These are phyloP conservation scores for Trachurus trachurus DNA, from an alignment of 2,797 vertebrate species.

Conservation along the genomic window DNA sequence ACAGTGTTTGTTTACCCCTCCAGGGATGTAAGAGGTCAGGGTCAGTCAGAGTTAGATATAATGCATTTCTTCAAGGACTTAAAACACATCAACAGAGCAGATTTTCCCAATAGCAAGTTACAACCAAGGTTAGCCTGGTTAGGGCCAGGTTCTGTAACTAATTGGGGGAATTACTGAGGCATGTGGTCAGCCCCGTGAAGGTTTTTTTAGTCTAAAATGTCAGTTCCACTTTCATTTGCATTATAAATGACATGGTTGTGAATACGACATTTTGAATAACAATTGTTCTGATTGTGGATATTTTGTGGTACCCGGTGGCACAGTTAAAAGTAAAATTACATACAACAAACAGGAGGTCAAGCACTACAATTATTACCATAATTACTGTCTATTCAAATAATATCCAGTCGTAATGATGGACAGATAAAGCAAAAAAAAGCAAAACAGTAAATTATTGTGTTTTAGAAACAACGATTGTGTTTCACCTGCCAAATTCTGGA, in stretches of 20 bases:
- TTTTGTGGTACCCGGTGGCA: no score
- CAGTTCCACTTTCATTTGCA: neutral
- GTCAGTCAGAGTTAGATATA: constrained; percentile 5
- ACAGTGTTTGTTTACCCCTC: constrained; percentile 35
- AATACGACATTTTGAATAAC: neutral
- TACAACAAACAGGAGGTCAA: constrained; percentile 15
- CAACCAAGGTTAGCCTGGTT: constrained; percentile 4
- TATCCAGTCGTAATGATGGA: neutral
- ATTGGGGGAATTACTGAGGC: neutral
- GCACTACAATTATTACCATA: neutral
- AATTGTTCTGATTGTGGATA: neutral
- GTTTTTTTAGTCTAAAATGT: neutral
- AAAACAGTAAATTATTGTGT: no score
- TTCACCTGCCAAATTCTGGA: neutral
- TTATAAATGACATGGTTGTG: neutral
- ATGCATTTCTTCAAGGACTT: constrained; percentile 11
- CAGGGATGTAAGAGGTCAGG: constrained; percentile 25
- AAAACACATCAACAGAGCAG: neutral
- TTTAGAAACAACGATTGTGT: no score
- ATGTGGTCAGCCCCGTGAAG: neutral
- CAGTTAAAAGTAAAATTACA: neutral
- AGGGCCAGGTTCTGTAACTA: neutral
- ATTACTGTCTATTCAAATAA: neutral
- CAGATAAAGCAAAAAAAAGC: neutral
- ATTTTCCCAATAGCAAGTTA: neutral